Evolutionary conservation across 2,888 invertebrate genomes (phyloP).

Genomic region (Magallana nippona): DNA sequence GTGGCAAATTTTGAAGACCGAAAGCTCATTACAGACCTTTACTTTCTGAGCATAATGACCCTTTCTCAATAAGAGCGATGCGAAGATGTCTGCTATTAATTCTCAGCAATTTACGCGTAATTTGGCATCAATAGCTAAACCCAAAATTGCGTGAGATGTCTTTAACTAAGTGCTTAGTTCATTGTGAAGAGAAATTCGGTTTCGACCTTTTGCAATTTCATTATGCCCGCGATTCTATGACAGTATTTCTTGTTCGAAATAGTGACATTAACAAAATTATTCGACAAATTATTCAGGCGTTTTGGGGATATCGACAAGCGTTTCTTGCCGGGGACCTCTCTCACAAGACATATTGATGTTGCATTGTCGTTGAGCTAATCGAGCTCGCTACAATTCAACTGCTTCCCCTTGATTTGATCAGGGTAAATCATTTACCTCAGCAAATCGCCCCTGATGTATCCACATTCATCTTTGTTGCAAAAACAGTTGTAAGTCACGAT

Average conservation of each 20-base stretch:
- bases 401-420: constrained; percentile 37
- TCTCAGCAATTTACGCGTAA: constrained; percentile 48
- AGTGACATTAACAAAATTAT: constrained; percentile 27
- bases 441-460: constrained; percentile 46
- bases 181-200: constrained; percentile 32
- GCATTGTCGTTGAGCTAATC: constrained; percentile 44
- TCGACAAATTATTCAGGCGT: constrained; percentile 35
- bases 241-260: constrained; percentile 12
- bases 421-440: constrained; percentile 4
- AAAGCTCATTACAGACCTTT: constrained; percentile 18
- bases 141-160: constrained; percentile 46
- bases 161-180: constrained; percentile 38
- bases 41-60: constrained; percentile 21
- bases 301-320: constrained; percentile 20
- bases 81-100: constrained; percentile 39
- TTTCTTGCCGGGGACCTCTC: not conserved
- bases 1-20: constrained; percentile 24
- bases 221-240: constrained; percentile 24
- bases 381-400: constrained; percentile 28
- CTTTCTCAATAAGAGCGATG: constrained; percentile 26
- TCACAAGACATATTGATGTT: constrained; percentile 27
- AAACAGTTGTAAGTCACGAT: constrained; percentile 45
- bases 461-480: constrained; percentile 46
- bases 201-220: constrained; percentile 33
- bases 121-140: constrained; percentile 44